Conservation (phyloP, 2,888 invertebrate genomes). For the Abrostola tripartita region DNA sequence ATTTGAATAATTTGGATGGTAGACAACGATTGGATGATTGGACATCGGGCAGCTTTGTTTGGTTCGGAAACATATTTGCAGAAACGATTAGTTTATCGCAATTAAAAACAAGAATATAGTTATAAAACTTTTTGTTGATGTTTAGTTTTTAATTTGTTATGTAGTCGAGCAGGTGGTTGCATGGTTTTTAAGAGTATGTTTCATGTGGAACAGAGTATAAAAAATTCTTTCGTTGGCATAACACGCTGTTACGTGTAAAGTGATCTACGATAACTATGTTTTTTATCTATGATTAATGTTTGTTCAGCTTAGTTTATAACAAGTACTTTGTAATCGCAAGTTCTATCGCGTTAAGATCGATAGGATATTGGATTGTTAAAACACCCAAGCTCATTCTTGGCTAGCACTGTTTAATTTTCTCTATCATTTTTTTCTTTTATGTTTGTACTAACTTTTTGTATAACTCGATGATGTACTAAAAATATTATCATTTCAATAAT, state of each 20-base stretch:
- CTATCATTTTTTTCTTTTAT: too few species aligned
- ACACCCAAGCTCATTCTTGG: too few species aligned
- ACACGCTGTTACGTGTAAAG: neutral
- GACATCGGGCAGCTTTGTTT: conserved; percentile 47
- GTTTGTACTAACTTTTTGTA: too few species aligned
- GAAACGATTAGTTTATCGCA: conserved; percentile 42
- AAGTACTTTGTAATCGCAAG: too few species aligned
- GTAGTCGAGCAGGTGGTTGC: conserved; percentile 13
- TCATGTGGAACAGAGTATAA: neutral
- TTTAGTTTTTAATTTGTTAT: conserved; percentile 27
- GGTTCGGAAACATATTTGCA: conserved; percentile 49
- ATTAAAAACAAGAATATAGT: conserved; percentile 33
- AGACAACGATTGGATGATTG: too few species aligned
- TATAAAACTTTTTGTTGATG: conserved; percentile 22
- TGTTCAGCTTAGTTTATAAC: neutral
- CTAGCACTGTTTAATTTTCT: too few species aligned
- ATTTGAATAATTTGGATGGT: conserved; percentile 57
- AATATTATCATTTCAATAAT: too few species aligned
- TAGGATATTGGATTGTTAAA: too few species aligned
- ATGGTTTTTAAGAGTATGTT: conserved; percentile 21
- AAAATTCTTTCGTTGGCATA: conserved; percentile 25
- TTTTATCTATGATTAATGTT: conserved; percentile 2
- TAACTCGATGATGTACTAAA: too few species aligned
- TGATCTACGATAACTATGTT: neutral
- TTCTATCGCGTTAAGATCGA: too few species aligned